Conservation (phyloP, 2,113 vertebrate genomes). For the Onychorhynchus coronatus region DNA sequence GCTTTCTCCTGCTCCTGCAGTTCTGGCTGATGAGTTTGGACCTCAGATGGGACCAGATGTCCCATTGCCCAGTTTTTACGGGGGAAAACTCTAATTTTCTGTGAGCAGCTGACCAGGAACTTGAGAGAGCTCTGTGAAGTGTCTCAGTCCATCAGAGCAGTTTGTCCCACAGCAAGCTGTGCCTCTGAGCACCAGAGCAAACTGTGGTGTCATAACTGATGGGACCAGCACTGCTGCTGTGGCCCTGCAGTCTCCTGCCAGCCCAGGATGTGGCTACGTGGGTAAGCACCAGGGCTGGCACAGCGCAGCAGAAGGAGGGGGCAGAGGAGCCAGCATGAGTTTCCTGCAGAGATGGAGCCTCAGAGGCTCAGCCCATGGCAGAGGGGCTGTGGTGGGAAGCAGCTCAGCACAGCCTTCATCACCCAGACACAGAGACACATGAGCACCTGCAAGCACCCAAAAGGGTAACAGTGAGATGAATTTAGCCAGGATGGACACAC, state of each 20-base stretch:
- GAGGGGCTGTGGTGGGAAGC: not conserved
- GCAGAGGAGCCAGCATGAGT: not conserved
- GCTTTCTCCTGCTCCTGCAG: not conserved
- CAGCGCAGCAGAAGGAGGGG: not conserved
- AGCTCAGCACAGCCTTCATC: not conserved
- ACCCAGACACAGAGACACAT: not conserved
- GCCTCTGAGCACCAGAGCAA: rapidly evolving
- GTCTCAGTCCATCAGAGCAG: rapidly evolving
- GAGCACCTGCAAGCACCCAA: not conserved
- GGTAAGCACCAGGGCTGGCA: not conserved
- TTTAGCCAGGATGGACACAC: not conserved
- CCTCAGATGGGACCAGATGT: not conserved
- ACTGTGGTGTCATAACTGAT: rapidly evolving
- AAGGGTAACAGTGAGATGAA: not conserved
- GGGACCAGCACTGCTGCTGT: rapidly evolving
- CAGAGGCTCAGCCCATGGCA: not conserved
- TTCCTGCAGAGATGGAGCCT: not conserved
- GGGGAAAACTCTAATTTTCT: not conserved
- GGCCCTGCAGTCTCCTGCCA: not conserved
- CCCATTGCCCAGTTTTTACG: not conserved
- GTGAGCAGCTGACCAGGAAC: not conserved
- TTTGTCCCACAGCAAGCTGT: rapidly evolving
- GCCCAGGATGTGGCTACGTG: not conserved
- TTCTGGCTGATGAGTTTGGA: not conserved
- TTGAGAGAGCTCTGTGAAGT: not conserved